A percentile compares a stretch with the other conserved stretches of the same genome.
Evolutionary conservation across 1,140 invertebrate species (phyloP).

Genomic region (Thaumetopoea pityocampa): DNA sequence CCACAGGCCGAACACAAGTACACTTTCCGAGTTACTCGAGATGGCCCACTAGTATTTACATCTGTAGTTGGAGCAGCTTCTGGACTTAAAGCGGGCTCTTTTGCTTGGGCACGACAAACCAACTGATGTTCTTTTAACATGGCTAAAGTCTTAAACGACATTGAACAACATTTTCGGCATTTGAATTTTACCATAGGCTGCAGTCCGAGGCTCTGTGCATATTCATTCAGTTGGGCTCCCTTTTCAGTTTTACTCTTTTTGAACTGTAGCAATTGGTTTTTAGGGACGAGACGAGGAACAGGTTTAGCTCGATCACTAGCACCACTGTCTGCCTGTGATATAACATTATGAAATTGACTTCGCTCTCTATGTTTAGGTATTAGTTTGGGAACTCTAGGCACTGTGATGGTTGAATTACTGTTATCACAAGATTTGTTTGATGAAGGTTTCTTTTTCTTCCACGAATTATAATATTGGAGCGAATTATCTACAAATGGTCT

Average conservation of each 20-base stretch:
- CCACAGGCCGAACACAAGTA: slow-evolving; percentile 86
- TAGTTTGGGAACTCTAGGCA: slow-evolving; percentile 55
- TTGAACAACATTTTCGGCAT: slow-evolving; percentile 80
- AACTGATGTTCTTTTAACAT: slow-evolving; percentile 79
- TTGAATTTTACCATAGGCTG: slow-evolving; percentile 80
- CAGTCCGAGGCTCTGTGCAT: slow-evolving; percentile 83
- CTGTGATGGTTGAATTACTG: slow-evolving; percentile 31
- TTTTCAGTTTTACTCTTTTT: slow-evolving; percentile 67
- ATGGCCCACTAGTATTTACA: slow-evolving; percentile 69
- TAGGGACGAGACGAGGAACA: slow-evolving; percentile 63
- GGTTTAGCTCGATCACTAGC: slow-evolving; percentile 59
- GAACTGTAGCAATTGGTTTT: slow-evolving; percentile 61
- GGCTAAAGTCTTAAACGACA: slow-evolving; percentile 77
- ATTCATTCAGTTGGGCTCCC: slow-evolving; percentile 71
- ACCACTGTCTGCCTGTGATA: slow-evolving; percentile 35
- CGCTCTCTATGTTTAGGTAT: slow-evolving; percentile 51
- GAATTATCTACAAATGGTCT: slow-evolving; percentile 63
- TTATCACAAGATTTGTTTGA: slow-evolving; percentile 48
- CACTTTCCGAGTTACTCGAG: slow-evolving; percentile 83
- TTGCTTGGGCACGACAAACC: slow-evolving; percentile 73
- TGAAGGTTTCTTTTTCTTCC: slow-evolving; percentile 52
- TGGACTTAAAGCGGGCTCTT: slow-evolving; percentile 51
- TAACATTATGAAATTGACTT: slow-evolving; percentile 53
- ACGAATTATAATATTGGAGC: slow-evolving; percentile 38
- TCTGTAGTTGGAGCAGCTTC: slow-evolving; percentile 41